Conservation (phyloP, 2,888 invertebrate species). For the Clitarchus hookeri region DNA sequence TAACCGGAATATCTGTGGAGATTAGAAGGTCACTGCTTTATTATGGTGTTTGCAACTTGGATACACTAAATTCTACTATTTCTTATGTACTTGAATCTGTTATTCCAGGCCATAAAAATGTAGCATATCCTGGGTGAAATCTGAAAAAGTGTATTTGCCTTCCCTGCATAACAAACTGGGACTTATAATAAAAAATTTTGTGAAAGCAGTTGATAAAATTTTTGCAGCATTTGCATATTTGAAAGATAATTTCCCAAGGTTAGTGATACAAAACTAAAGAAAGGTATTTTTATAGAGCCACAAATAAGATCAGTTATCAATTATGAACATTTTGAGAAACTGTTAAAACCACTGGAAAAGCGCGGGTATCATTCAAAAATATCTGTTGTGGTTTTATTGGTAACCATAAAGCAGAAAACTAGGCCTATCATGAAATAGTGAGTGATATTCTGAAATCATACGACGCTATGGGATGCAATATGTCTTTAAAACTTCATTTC, state of each 20-base stretch:
- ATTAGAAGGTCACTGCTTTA: background rate
- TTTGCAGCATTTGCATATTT: no score
- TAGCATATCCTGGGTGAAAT: background rate
- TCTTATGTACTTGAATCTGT: background rate
- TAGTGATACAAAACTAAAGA: background rate
- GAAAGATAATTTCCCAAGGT: background rate
- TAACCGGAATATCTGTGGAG: background rate
- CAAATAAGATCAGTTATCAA: background rate
- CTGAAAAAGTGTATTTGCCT: background rate
- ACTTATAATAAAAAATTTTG: no score
- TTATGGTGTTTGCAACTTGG: background rate
- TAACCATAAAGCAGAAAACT: background rate
- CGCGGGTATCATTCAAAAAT: background rate
- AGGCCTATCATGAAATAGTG: background rate
- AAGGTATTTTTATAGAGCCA: background rate
- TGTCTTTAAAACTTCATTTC: background rate
- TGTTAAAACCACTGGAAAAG: background rate
- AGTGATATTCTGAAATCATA: background rate
- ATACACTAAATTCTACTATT: background rate
- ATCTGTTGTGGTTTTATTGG: background rate
- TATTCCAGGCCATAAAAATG: background rate
- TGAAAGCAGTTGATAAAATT: no score
- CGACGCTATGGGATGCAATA: background rate
- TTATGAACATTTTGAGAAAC: no score
- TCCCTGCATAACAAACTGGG: background rate